Percentiles rank a stretch among this genome's conserved stretches.
Evolutionary conservation across 2,113 vertebrate genomes (phyloP).

Genomic region (Leucopsar rothschildi): DNA sequence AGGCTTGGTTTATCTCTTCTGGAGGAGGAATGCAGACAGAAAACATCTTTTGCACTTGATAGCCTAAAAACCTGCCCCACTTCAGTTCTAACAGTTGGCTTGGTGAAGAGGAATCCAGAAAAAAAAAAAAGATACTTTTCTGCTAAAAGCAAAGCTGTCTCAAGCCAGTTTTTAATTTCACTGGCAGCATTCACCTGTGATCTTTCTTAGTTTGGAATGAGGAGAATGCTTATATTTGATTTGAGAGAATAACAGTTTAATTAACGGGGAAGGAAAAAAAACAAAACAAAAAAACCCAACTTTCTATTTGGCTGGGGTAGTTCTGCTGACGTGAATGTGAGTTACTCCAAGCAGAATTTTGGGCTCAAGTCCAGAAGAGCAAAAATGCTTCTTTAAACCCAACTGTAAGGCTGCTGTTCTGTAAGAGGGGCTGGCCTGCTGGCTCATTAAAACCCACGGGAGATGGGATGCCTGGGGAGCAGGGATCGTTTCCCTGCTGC

Average conservation of each 20-base stretch:
- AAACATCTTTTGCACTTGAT: not conserved
- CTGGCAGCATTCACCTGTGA: not conserved
- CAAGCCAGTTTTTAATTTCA: not conserved
- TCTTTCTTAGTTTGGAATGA: not conserved
- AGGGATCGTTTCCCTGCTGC: not conserved
- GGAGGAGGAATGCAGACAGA: not conserved
- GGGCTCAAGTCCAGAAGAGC: not conserved
- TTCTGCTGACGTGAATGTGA: not conserved
- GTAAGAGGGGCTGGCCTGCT: not conserved
- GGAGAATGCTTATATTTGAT: not conserved
- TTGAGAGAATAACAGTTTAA: constrained; percentile 1
- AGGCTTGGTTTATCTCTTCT: not conserved
- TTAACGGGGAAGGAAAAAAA: not conserved
- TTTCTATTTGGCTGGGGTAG: not conserved
- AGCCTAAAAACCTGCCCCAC: not conserved
- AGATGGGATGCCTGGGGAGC: not conserved
- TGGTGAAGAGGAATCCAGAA: not conserved
- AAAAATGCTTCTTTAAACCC: not conserved
- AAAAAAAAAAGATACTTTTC: not conserved
- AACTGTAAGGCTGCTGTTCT: not conserved
- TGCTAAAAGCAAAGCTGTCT: not conserved
- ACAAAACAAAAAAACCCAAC: not conserved
- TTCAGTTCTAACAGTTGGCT: not conserved
- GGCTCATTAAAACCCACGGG: not conserved
- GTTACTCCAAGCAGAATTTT: not conserved